Conservation (phyloP, 2,797 vertebrate species). For the Parauchenoglanis ngamensis region DNA sequence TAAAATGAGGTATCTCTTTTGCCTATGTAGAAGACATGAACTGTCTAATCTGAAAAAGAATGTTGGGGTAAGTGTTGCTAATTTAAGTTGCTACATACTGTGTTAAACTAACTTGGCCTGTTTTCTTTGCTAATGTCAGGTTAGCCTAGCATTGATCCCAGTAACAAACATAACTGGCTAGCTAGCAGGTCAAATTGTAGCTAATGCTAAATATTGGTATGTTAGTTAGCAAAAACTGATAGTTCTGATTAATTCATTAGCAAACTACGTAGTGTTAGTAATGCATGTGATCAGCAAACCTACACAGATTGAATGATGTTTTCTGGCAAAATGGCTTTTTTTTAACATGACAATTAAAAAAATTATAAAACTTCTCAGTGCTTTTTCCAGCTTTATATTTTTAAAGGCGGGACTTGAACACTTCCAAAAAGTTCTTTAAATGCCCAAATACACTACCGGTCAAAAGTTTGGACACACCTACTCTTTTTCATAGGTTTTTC, state of each 20-base stretch:
- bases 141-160: neutral
- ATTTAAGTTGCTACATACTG: neutral
- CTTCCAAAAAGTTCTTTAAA: neutral
- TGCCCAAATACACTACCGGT: too few relatives aligned
- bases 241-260: neutral
- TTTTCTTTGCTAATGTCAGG: neutral
- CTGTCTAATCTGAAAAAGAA: neutral
- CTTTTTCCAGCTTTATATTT: neutral
- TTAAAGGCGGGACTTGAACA: neutral
- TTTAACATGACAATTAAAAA: neutral
- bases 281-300: too few relatives aligned
- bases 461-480: too few relatives aligned
- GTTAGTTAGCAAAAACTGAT: too few relatives aligned
- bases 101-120: neutral
- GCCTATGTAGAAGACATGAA: neutral
- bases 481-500: too few relatives aligned
- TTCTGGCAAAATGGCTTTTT: too few relatives aligned
- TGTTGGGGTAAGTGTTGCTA: neutral
- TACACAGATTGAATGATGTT: too few relatives aligned
- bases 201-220: neutral
- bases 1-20: neutral
- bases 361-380: neutral
- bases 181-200: neutral
- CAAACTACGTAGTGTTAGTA: neutral
- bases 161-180: neutral